Evolutionary conservation across 2,888 invertebrate species (phyloP).

Genomic region (Dromius quadrimaculatus): DNA sequence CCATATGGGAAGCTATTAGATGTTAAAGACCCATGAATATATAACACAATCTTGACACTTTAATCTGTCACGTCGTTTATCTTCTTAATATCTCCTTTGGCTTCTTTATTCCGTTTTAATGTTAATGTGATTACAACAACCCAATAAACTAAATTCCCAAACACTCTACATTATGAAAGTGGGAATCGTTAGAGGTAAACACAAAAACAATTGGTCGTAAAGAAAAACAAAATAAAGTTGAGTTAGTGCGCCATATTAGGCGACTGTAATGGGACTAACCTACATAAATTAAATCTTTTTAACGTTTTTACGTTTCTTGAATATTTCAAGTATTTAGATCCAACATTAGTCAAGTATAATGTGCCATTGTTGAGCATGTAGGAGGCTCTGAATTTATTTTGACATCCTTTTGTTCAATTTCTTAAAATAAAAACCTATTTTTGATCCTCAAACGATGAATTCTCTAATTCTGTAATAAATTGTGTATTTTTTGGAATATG

Average conservation of each 20-base stretch:
- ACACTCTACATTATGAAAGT: conserved; percentile 1
- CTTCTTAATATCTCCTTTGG: neutral
- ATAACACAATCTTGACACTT: neutral
- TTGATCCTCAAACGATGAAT: too few relatives aligned
- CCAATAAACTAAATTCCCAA: conserved; percentile 18
- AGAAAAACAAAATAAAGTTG: conserved; percentile 11
- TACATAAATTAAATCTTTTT: conserved; percentile 23
- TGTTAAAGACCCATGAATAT: neutral
- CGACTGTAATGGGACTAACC: conserved; percentile 5
- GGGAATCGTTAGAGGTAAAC: conserved; percentile 1
- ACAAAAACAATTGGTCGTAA: conserved; percentile 32
- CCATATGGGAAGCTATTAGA: too few relatives aligned
- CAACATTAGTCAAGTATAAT: conserved; percentile 17
- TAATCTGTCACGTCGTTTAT: neutral
- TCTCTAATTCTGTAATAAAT: too few relatives aligned
- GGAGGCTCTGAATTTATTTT: too few relatives aligned
- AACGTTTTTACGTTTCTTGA: conserved; percentile 24
- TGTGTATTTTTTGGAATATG: too few relatives aligned
- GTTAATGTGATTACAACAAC: conserved; percentile 13
- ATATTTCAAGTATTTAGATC: conserved; percentile 19
- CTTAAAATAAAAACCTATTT: too few relatives aligned
- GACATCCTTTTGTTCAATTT: too few relatives aligned
- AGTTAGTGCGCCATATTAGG: conserved; percentile 6
- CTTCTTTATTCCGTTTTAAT: conserved; percentile 6
- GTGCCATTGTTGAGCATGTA: conserved; percentile 23